Percentiles rank a stretch among this genome's conserved stretches.
phyloP scores from a whole-genome alignment of 2,888 invertebrate species.

The Sesamia inferens region DNA sequence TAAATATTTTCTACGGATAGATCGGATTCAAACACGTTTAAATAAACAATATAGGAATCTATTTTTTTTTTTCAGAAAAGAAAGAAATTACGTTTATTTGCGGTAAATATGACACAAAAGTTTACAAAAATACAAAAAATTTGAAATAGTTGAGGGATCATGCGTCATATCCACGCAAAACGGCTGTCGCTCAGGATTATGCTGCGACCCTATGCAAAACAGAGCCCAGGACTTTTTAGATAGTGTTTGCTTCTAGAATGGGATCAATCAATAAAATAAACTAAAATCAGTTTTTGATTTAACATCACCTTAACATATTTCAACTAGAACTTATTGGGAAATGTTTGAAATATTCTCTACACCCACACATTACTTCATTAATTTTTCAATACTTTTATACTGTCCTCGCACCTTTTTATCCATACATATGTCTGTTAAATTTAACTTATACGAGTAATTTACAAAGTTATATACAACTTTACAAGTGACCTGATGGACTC shows the following conservation, averaged over 20 bases:
- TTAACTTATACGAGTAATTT: neutral
- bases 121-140: too few species aligned
- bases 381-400: neutral
- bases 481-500: constrained; percentile 11
- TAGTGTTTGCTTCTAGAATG: too few species aligned
- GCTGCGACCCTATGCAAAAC: too few species aligned
- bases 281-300: neutral
- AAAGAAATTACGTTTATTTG: too few species aligned
- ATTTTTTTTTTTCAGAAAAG: too few species aligned
- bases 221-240: too few species aligned
- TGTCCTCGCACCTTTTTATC: neutral
- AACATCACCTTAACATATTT: neutral
- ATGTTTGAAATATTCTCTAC: neutral
- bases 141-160: too few species aligned
- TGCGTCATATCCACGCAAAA: too few species aligned
- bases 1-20: neutral
- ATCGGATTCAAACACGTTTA: neutral
- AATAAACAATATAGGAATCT: neutral
- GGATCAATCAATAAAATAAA: too few species aligned
- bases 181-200: too few species aligned
- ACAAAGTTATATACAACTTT: constrained; percentile 15
- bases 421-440: neutral
- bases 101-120: too few species aligned
- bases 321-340: neutral
- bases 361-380: neutral